Base-by-base conservation (phyloP, 2,113 vertebrate genomes). In the Sterna hirundo region DNA sequence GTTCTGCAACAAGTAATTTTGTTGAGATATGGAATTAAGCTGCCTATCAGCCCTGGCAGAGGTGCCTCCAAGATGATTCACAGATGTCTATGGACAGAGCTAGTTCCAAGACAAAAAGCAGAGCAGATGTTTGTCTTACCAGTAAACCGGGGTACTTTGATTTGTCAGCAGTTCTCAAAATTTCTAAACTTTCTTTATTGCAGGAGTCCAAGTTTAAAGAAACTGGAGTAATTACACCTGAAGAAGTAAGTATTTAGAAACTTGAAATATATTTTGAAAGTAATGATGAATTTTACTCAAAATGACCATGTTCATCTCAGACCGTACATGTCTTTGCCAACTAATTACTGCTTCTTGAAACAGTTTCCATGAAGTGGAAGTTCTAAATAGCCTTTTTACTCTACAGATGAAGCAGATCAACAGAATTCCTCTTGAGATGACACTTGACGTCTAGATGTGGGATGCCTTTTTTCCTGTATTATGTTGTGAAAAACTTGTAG, bases 181-280 rank as follows among this genome's bases (percentile, higher is more conserved):
- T 83, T 66, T 94, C 55, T 47, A 60, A 79, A 81, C 93, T 94
- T 84, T 97, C 15, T 61, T 95, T 22, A 81, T 91, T 96, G 44
- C 97, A 99, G 99, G 99, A 99, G 86, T 99, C 99, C 7, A 99
- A 99, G 91, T 99, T 99, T 98, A 99, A 99, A 94, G 99, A 99
- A 98, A 99, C 99, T 49, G 99, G 99, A 96, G 99, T 99, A 65
- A 99, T 99, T 68, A 99, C 99, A 55, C 99, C 99, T 60, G 99
- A 99, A 93, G 99, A 99, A 98, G 99, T 99, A 96, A 98, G 98
- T 97, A 71, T 91, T 86, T 80, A 70, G 36, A 88, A 79, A 49
- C 19, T 82, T 38, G 22, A 54, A 58, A 76, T 88, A 13, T 71
- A 32, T 66, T 94, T 92, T 80, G 16, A 52, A 81, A 75, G 32